These are phyloP conservation scores for Ernsta delagoae DNA, from an alignment of 2,888 invertebrate species.

Conservation along the genomic window DNA sequence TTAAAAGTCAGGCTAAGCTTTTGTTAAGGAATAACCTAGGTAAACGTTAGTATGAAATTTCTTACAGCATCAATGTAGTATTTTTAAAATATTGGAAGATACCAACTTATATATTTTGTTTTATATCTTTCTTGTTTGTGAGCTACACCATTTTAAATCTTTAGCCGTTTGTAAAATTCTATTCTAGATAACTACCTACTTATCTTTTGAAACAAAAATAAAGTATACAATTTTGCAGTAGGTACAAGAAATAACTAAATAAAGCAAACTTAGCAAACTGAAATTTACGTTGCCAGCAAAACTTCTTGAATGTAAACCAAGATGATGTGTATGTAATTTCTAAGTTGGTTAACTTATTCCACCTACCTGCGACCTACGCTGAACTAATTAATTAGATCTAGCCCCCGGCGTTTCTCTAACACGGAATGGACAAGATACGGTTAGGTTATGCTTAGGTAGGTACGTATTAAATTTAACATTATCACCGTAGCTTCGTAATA, in stretches of 20 bases:
- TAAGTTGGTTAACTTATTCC: constrained; percentile 6
- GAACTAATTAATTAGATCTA: constrained; percentile 7
- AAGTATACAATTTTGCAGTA: too few species aligned
- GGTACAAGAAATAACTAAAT: too few species aligned
- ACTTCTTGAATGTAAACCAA: background rate
- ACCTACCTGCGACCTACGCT: background rate
- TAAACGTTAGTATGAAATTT: background rate
- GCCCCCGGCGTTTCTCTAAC: constrained; percentile 6
- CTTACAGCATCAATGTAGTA: background rate
- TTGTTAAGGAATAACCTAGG: background rate
- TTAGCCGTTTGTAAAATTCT: too few species aligned
- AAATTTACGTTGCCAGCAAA: background rate
- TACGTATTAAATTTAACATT: background rate
- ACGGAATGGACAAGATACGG: background rate
- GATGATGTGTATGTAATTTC: background rate
- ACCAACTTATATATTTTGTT: background rate
- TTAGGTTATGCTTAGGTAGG: background rate
- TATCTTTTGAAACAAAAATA: background rate
- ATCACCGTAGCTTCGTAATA: too few species aligned
- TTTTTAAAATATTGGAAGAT: constrained; percentile 4
- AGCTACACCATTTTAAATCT: too few species aligned
- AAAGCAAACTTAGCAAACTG: too few species aligned
- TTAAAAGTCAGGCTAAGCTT: too few species aligned
- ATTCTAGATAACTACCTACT: background rate
- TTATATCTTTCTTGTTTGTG: background rate